Base-by-base conservation (phyloP, 1,140 invertebrate genomes). In the Drosophila pruinosa region DNA sequence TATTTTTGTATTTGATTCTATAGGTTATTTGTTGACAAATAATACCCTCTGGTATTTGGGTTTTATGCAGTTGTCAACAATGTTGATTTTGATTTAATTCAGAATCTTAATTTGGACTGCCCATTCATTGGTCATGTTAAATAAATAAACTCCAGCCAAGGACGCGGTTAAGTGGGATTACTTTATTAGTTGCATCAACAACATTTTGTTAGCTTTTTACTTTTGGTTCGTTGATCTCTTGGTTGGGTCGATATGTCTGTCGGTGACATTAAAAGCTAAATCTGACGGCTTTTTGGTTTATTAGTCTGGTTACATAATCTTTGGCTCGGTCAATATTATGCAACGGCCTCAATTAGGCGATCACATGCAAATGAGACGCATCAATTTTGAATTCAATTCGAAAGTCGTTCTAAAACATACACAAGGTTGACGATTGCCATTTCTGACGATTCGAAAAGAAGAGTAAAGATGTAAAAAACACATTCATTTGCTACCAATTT, bases 251-350 rank as follows among this genome's bases (percentile, higher is more conserved):
- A 24, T 38, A 6, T 39, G 48, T 45, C 41, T n/a, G n/a, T n/a
- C 64, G 78, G 53, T 69, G 53, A 74, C 78, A 81, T 82, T 81
- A 78, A 81, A 69, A 73, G 64, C 38, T 5, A 36, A 22, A 52
- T 19, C 45, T 56, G 65, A 71, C 56, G 56, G 59, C 45, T 54
- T 39, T 67, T 74, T 82, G 70, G 59, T 59, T 78, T 82, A 77
- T 70, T 77, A 70, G 78, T 70, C 43, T 82, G 74, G 59, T 82
- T 82, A 83, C 79, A 82, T 67, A 62, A 74, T 61, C 52, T 62
- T 57, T 4, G 53, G 50, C 22, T 69, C 78, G 78, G 78, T 81
- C 78, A 81, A 82, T 56, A 83, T 74, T 82, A 82, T 82, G 78
- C 78, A 82, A 56, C 61, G 78, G 52, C 78, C 78, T 82, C 77